Base-by-base conservation (phyloP, 2,888 invertebrate genomes). In the Tigriopus californicus region DNA sequence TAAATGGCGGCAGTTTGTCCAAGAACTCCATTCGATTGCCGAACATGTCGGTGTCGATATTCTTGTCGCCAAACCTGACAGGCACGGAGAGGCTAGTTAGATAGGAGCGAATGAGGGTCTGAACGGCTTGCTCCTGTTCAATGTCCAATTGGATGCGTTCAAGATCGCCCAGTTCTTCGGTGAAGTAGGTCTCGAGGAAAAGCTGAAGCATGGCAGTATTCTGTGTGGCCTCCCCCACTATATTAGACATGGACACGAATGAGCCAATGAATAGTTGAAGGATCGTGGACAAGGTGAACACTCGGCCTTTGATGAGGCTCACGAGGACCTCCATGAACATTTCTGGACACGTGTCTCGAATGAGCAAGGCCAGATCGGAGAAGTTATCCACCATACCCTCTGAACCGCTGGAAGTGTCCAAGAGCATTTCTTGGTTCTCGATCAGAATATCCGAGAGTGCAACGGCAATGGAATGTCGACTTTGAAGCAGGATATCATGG, bases 171-270 rank as follows among this genome's bases (percentile, higher is more conserved):
- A 58, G 11, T 15, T 13, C 22, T 25, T 58, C 58, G 12, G 49
- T 33, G 33, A 58, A 58, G 33, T 49, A 58, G 8, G 58, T 49
- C 49, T 58, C 58, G 8, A 58, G 49, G 49, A 58, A 58, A 12
- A 58, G 33, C 40, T 58, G 58, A n/a, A 58, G 49, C n/a, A 58
- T 33, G 13, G 58, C 49, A 40, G 12, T 49, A n/a, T 49, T 41
- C n/a, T 54, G 33, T 18, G 25, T 41, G 18, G 18, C 18, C n/a
- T 40, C 18, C 10, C 18, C 44, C n/a, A 18, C 44, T n/a, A 18
- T 44, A 11, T n/a, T 15, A 5, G 44, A 44, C 15, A 18, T 15
- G 15, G 18, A 40, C 1, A 54, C 41, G 12, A 54, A 54, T 18
- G 40, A 40, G 20, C 54, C 54, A 1, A 54, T 13, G 41, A 54